phyloP scores from a whole-genome alignment of 2,888 invertebrate genomes.

The Mayetiola destructor region DNA sequence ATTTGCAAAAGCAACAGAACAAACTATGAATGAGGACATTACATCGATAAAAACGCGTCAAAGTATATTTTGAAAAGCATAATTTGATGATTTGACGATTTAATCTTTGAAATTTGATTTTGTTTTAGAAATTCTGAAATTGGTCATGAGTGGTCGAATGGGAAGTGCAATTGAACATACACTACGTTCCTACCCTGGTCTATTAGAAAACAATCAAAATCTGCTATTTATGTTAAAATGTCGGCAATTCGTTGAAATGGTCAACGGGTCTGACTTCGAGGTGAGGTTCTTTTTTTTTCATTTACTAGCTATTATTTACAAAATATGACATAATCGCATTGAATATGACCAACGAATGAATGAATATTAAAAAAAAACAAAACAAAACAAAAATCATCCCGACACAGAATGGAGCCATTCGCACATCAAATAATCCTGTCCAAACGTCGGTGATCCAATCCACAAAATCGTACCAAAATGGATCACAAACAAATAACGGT shows the following conservation, averaged over 20 bases:
- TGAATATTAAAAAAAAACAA: conserved; percentile 8
- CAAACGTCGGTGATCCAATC: conserved; percentile 75
- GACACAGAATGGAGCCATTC: conserved; percentile 8
- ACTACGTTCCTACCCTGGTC: conserved; percentile 78
- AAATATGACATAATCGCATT: too few relatives aligned
- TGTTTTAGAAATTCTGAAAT: conserved; percentile 71
- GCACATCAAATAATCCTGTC: conserved; percentile 36
- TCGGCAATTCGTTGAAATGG: conserved; percentile 98
- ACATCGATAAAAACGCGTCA: conserved; percentile 91
- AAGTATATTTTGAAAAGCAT: conserved; percentile 41
- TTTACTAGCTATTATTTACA: too few relatives aligned
- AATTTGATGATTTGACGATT: not conserved
- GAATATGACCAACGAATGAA: too few relatives aligned
- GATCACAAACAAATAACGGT: conserved; percentile 21
- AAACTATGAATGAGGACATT: conserved; percentile 82
- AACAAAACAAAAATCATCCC: not conserved
- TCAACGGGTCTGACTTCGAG: conserved; percentile 76
- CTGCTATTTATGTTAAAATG: conserved; percentile 92
- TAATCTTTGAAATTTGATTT: conserved; percentile 14
- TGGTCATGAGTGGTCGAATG: conserved; percentile 85
- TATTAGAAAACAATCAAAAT: conserved; percentile 79
- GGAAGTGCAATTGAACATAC: conserved; percentile 90
- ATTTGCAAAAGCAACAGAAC: conserved; percentile 80
- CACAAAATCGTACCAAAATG: conserved; percentile 40
- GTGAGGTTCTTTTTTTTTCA: too few relatives aligned